phyloP scores from a whole-genome alignment of 2,113 vertebrate genomes.

The Gobio gobio region DNA sequence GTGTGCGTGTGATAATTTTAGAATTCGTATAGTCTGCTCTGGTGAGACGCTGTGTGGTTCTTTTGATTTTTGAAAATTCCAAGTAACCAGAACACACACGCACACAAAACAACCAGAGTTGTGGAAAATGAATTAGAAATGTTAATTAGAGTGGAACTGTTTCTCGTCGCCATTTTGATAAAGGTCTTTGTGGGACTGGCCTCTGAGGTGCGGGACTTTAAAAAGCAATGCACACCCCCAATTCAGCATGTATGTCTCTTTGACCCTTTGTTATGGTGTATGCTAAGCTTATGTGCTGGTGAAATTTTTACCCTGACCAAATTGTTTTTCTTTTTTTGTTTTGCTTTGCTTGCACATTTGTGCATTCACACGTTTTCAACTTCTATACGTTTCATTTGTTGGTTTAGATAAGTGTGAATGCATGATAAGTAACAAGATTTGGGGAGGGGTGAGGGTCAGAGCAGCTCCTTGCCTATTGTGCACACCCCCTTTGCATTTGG shows the following conservation, averaged over 20 bases:
- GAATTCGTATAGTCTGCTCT: neutral
- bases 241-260: conserved; percentile 1
- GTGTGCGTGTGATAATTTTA: conserved; percentile 6
- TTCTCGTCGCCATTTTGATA: conserved; percentile 52
- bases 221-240: neutral
- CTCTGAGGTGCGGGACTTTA: neutral
- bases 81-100: neutral
- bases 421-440: neutral
- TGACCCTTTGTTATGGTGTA: neutral
- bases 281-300: neutral
- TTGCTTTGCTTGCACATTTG: neutral
- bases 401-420: neutral
- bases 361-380: neutral
- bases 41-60: neutral
- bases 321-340: neutral
- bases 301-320: neutral
- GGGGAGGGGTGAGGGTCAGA: neutral
- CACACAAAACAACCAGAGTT: neutral
- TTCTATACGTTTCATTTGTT: neutral
- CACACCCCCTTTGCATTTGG: neutral
- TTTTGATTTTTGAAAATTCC: conserved; percentile 6
- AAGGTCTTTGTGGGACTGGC: conserved; percentile 3
- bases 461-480: conserved; percentile 17
- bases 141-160: conserved; percentile 46
- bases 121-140: conserved; percentile 24